Base-by-base conservation (phyloP, 2,888 invertebrate genomes). In the Cremastinae sp. region DNA sequence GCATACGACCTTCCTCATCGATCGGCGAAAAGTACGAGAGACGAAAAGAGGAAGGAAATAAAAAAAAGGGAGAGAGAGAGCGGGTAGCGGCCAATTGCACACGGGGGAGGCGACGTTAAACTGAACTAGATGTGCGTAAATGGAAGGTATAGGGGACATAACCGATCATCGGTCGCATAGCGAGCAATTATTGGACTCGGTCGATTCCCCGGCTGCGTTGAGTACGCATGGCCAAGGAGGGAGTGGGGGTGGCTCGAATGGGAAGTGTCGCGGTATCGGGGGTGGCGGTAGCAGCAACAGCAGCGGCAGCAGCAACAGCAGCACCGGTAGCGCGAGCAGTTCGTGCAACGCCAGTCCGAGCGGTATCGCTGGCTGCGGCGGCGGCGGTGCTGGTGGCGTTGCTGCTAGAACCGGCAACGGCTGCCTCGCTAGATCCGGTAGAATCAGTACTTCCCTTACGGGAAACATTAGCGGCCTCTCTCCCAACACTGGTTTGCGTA, bases 401-500 rank as follows among this genome's bases (percentile, higher is more conserved):
- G 90, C 88, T 89, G 91, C 91, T 58, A 75, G 81, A 71, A 76
- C 74, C 90, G 85, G 90, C 91, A 91, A 91, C 91, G 91, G 90
- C 91, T 91, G 92, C 91, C 90, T 85, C 90, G 86, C 91, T 91
- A 85, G 55, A 81, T 77, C 45, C 81, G 81, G 75, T 81, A 82
- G 41, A 84, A 84, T 74, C 83, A 83, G 71, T 80, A 82, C 72
- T 78, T 80, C 69, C 82, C 79, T 79, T 80, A 82, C 62, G 86
- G 84, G 75, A 86, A 87, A 79, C 85, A 74, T 70, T 83, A 87
- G 71, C 87, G 87, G 66, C 88, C 87, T 71, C 87, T 86, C 70
- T 86, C 84, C 70, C 86, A 82, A 53, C 84, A 83, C 58, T 89
- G 88, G 62, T 87, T 88, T 53, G 88, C 81, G 59, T 74, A 53